Percentiles rank a stretch among this genome's conserved stretches.
Conservation (phyloP, 2,888 invertebrate genomes). For the Dinocampus coccinellae region DNA sequence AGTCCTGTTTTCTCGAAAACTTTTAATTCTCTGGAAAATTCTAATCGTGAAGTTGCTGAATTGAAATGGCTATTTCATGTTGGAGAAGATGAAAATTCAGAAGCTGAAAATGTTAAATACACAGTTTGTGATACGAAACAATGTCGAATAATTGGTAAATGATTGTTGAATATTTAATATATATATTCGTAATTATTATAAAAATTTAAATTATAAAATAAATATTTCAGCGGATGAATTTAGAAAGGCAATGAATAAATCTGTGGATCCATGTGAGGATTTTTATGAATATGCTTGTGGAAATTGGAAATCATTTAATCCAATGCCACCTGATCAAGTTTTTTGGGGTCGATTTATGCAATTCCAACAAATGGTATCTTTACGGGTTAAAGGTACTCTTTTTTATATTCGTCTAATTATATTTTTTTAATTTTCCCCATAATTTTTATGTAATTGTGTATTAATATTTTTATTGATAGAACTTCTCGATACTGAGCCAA, state of each 20-base stretch:
- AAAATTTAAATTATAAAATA: not conserved
- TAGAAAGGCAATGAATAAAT: slow-evolving; percentile 45
- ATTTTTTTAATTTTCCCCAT: not conserved
- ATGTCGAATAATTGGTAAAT: slow-evolving; percentile 41
- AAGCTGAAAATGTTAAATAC: not conserved
- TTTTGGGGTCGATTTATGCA: slow-evolving; percentile 44
- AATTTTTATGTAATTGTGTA: not conserved
- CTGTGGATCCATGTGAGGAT: slow-evolving; percentile 51
- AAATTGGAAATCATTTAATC: slow-evolving; percentile 44
- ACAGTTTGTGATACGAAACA: slow-evolving; percentile 39
- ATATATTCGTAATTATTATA: not conserved
- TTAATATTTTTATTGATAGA: slow-evolving; percentile 33
- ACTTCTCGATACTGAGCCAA: slow-evolving; percentile 34
- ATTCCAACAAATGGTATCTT: not conserved
- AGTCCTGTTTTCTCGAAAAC: not conserved
- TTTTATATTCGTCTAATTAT: not conserved
- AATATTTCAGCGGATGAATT: slow-evolving; percentile 38
- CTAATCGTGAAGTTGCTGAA: not conserved
- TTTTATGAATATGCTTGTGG: slow-evolving; percentile 54
- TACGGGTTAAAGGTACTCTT: not conserved
- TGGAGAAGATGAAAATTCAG: not conserved
- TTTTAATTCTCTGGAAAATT: not conserved
- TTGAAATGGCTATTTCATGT: slow-evolving; percentile 21
- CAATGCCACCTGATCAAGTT: slow-evolving; percentile 43
- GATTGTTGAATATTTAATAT: not conserved